Base-by-base conservation (phyloP, 2,888 invertebrate genomes). In the Halocaridina rubra region DNA sequence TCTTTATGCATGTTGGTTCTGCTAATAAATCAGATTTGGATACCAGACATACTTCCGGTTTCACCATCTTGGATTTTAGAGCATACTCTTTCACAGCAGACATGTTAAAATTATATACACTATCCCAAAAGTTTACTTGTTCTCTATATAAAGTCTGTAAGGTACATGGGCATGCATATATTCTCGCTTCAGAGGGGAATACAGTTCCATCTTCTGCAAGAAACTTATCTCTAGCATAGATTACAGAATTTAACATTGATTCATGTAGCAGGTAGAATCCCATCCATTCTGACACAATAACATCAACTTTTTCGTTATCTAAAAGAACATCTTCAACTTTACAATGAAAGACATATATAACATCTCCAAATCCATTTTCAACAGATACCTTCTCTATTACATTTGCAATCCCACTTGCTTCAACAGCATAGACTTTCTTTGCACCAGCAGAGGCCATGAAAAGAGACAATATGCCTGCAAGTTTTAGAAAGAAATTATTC, bases 201-300 rank as follows among this genome's bases (percentile, higher is more conserved):
- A 97, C 93, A 3, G 93, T 90, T 0, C 97, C 96, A 39, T 88
- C 88, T 88, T 92, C 93, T 24, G 81, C 61, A 29, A 88, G 77
- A 30, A 88, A 88, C 10, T 75, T 93, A 90, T 98, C 96, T 89
- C 97, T 92, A 0, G 97, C 97, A 89, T 92, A 92, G 13, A 98
- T 91, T 2, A 98, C 95, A 0, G 97, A 96, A 90, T 97, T 96
- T 79, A 98, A 91, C 98, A 98, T 98, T 7, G 96, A 97, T 91
- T 98, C 98, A 90, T 98, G 98, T 19, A 98, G 91, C 39, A 98
- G 92, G 91, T 97, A 98, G 91, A 98, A 98, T 0, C 98, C 98
- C 98, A 98, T 98, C 98, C 98, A 98, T 92, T 98, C 98, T 0
- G 98, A 98, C 4, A 98, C 94, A 88, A 98, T 96, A 10, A 97